Evolutionary conservation across 92 coral and sea anemone species (phyloP), one percentile per base, ranked within the genome.

Genomic region (Paragorgia papillata): DNA sequence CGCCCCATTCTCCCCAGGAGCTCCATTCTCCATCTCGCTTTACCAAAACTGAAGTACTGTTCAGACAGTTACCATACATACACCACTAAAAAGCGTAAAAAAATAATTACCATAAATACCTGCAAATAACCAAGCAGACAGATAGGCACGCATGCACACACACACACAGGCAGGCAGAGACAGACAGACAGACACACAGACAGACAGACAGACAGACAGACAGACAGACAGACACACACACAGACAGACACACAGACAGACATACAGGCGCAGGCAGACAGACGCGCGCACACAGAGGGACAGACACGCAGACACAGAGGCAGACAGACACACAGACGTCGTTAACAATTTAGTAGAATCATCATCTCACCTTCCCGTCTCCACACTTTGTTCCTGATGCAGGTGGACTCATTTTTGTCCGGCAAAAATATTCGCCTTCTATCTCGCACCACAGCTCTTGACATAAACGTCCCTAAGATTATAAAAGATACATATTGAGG

Each of bases 391-490:
- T 93, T 1, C 97, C 97, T 35, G 64, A 75, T 39, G 90, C 96
- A 0, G 97, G 90, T 7, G 97, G 96, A 48, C 80, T 88, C 66
- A 82, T 84, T 69, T 84, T 90, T 57, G 93, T 88, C 24, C 97
- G 86, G 68, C 97, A 93, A 32, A 91, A 71, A 44, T 85, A 75
- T 79, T 93, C 97, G 18, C 97, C 97, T 76, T 93, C 76, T 75
- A 93, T 90, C 67, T 86, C 96, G 61, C 97, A 93, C 97, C 97
- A 93, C 31, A 93, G 77, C 61, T 83, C 88, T 17, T 80, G 90
- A 74, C 97, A 93, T 32, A 90, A 77, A 27, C 89, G 90, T 28
- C 57, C 31, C 97, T 93, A 71, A 5, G 57, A 39, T 5, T 15
- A 43, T 9, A 0, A 33, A 35, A 12, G 12, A 37, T 4, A 37